Base-by-base conservation (phyloP, 2,797 vertebrate species). In the Diceros bicornis region DNA sequence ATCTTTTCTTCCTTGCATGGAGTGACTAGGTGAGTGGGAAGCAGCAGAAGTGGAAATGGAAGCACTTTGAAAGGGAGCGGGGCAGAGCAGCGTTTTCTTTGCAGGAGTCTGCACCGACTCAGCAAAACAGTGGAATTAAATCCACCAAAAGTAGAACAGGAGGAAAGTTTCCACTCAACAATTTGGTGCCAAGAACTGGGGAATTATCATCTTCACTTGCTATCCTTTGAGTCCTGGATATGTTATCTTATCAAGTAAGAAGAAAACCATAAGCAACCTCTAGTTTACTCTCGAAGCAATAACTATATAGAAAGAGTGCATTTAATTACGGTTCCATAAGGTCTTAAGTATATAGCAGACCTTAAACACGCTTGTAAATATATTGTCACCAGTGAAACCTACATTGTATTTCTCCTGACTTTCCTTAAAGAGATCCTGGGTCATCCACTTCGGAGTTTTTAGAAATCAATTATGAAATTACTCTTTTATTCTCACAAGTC, bases 281-380 rank as follows among this genome's bases (percentile, higher is more conserved):
- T 52, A 25, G 71, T 37, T 21, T 71, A 27, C 71, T 79, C 1
- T 9, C 25, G n/a, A 93, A 81, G 44, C 29, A 57, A 12, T 59
- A 29, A 79, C 69, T 87, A 47, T 44, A 59, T 66, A 84, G 72
- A 85, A 81, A 91, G 41, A 84, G 3, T n/a, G 13, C 37, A 20
- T 81, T 55, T 86, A 92, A 68, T 90, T 71, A 87, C 5, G 71
- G 14, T 29, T 89, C 21, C 29, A 7, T 34, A 74, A 83, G n/a
- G n/a, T 88, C 71, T 57, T 29, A 77, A 34, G n/a, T 14, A 47
- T 37, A 86, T 71, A 85, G 23, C 20, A 77, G 47, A 72, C 52
- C 32, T 81, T 85, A 66, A 91, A 89, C 64, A 41, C 77, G 75
- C 92, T 88, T 94, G 14, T 69, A 71, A 59, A 88, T 88, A 64